Evolutionary conservation across 2,888 invertebrate species (phyloP), one percentile per base, ranked within the genome.

Genomic region (Drosophila mercatorum): DNA sequence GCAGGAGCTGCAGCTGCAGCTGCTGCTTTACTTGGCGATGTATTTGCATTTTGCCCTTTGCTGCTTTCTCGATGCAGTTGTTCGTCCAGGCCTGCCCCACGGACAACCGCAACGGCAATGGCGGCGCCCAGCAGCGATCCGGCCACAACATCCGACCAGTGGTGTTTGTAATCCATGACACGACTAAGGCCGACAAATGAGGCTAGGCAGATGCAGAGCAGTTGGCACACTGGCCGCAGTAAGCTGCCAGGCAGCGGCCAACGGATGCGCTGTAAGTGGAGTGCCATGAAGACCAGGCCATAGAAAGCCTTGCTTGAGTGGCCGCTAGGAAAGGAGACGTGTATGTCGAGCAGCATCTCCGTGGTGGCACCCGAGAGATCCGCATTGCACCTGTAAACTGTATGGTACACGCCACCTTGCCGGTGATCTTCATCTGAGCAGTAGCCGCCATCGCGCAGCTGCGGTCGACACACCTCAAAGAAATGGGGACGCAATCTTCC

Each of bases 151-250:
- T 99, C 99, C 91, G 97, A 98, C 97, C 98, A 98, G 91, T 99
- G 98, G 93, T 99, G 99, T 92, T 98, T 98, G 94, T 98, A 97
- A 94, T 99, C 97, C 10, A 97, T 97, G 51, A 99, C 95, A 58
- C 99, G 95, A 70, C 97, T 96, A 94, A 98, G 95, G 53, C 96
- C 96, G 5, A 97, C 97, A 93, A 95, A 97, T 95, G 96, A 95
- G 41, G 98, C 96, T 91, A 96, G 93, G 91, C 95, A 93, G 75
- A 98, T 93, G 62, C 96, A 95, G 17, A 95, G 78, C 90, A 97
- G 95, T 93, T 99, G 98, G 60, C 82, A 47, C 40, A 80, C n/a
- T 11, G 81, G 72, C 11, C 79, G 69, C 60, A 87, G 46, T 36
- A 87, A 43, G 40, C 70, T 78, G 44, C 67, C 67, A 0, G 57